phyloP scores from a whole-genome alignment of 2,113 vertebrate species.

The Cygnus buccinator region DNA sequence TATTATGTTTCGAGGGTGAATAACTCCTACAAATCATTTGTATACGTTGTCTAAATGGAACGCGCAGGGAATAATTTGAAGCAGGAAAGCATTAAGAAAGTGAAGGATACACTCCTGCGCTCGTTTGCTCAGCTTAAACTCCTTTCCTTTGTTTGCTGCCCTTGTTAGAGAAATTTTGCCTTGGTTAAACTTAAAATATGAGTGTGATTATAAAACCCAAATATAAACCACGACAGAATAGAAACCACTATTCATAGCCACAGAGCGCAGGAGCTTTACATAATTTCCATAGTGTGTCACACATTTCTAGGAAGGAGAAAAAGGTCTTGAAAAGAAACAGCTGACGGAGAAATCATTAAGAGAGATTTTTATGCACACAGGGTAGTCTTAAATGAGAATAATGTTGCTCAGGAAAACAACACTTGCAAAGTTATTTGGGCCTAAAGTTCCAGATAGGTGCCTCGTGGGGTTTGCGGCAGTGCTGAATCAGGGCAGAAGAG shows the following conservation, averaged over 20 bases:
- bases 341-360: slow-evolving; percentile 51
- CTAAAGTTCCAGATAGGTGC: not conserved
- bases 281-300: slow-evolving; percentile 25
- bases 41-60: not conserved
- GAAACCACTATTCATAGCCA: slow-evolving; percentile 52
- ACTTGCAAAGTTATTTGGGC: not conserved
- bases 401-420: slow-evolving; percentile 9
- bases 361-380: slow-evolving; percentile 45
- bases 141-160: slow-evolving; percentile 55
- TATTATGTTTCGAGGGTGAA: slow-evolving; percentile 43
- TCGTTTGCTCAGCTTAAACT: not conserved
- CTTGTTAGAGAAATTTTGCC: slow-evolving; percentile 56
- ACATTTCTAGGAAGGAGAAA: slow-evolving; percentile 60
- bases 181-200: slow-evolving; percentile 66
- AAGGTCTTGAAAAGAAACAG: slow-evolving; percentile 55
- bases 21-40: slow-evolving; percentile 60
- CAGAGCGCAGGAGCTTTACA: slow-evolving; percentile 45
- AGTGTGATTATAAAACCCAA: slow-evolving; percentile 63
- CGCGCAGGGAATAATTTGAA: not conserved
- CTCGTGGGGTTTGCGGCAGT: not conserved
- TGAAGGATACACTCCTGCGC: slow-evolving; percentile 11
- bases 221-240: slow-evolving; percentile 51
- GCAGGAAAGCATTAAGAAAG: slow-evolving; percentile 6
- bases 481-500: slow-evolving; percentile 36
- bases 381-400: slow-evolving; percentile 30